Base-by-base conservation (phyloP, 2,888 invertebrate genomes). In the Melikaiella ostensackeni region DNA sequence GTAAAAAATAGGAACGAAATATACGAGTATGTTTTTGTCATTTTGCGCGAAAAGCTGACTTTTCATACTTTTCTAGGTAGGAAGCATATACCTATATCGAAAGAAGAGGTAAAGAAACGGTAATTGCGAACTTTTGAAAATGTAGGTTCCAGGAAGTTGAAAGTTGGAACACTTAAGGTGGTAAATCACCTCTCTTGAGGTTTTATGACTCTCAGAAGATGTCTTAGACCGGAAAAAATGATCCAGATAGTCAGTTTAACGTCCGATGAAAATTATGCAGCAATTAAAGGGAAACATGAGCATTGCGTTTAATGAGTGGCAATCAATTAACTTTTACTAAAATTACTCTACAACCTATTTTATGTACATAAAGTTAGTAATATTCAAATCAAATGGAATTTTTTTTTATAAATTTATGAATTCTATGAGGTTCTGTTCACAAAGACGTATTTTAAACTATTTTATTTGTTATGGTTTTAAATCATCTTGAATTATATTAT, bases 241-340 rank as follows among this genome's bases (percentile, higher is more conserved):
- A 50, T 66, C 30, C 46, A 46, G 66, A 66, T 42, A n/a, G 66
- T 66, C 66, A 66, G 30, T 66, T 66, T 46, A 66, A 50, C 66
- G 9, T 70, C 16, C 11, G 0, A 16, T 9, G 50, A 19, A 70
- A 70, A 50, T 70, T 19, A 30, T 50, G 27, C 27, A 11, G 50
- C 46, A 70, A 70, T 70, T 70, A 50, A 24, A 70, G n/a, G 50
- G 50, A 70, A 42, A 70, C n/a, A 57, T 21, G 57, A 57, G 13
- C 57, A n/a, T 35, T 46, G 70, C 46, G 70, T 70, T 35, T 63
- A 63, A 35, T 57, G 13, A 57, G 24, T 57, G 57, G 11, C 57
- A 57, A 57, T 57, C 57, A 57, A 57, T 57, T 24, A 57, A 57
- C 57, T 21, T 24, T 24, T 57, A 24, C 57, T 57, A 4, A 30